A percentile compares a stretch with the other conserved stretches of the same genome.
These are phyloP conservation scores for Sebastes iracundus DNA, from an alignment of 2,797 vertebrate species.

Conservation along the genomic window DNA sequence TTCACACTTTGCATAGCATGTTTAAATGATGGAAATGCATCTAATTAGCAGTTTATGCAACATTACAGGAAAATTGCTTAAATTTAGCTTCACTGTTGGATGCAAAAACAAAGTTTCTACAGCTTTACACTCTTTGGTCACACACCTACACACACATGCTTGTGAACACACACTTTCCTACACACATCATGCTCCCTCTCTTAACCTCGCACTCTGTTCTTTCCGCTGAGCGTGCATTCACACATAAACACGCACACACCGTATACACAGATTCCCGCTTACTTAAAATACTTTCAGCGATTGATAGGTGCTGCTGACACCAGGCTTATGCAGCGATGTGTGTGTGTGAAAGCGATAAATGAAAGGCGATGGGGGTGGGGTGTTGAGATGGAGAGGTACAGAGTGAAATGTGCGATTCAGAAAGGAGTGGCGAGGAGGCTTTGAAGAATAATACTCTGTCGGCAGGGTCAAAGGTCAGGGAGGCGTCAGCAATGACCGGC, in stretches of 20 bases:
- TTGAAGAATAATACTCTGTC: conserved; percentile 34
- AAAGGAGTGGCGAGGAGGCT: conserved; percentile 15
- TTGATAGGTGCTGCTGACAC: conserved; percentile 56
- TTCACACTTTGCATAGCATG: neutral
- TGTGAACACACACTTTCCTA: conserved; percentile 19
- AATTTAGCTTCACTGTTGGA: neutral
- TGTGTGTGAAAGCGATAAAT: conserved; percentile 36
- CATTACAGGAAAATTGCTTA: neutral
- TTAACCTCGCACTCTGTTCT: conserved; percentile 31
- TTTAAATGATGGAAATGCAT: neutral
- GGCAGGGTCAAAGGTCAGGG: conserved; percentile 48
- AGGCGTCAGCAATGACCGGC: conserved; percentile 47
- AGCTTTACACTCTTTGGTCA: neutral
- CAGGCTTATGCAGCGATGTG: neutral
- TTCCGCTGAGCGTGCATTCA: conserved; percentile 43
- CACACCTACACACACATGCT: neutral
- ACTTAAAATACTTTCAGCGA: conserved; percentile 64
- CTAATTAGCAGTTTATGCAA: neutral
- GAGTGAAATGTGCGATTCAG: conserved; percentile 22
- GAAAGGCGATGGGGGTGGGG: conserved; percentile 19
- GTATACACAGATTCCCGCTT: conserved; percentile 27
- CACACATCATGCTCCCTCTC: conserved; percentile 25
- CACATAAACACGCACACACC: conserved; percentile 13
- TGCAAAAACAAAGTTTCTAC: neutral
- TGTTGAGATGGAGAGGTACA: conserved; percentile 13